Percentiles rank a stretch among this genome's conserved stretches.
Evolutionary conservation across 2,888 invertebrate genomes (phyloP).

Genomic region (Pristionchus arcanus): DNA sequence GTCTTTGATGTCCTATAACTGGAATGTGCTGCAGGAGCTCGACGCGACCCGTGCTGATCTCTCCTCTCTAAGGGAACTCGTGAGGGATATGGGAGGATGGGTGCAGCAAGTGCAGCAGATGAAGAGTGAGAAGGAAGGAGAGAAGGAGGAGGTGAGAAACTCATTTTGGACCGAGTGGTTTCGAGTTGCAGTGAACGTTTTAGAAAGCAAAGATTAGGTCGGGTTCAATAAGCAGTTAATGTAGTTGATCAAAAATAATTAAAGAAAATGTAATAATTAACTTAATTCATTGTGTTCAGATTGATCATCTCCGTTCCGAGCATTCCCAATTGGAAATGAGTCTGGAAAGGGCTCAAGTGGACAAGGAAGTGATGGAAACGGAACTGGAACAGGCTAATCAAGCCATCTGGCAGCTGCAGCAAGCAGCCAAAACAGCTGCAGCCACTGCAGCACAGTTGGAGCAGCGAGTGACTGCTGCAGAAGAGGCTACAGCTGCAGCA

Average conservation of each 20-base stretch:
- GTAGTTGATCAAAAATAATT: too few relatives aligned
- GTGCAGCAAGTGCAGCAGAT: slow-evolving; percentile 29
- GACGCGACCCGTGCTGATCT: slow-evolving; percentile 6
- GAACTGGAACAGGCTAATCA: slow-evolving; percentile 43
- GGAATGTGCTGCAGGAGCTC: background rate
- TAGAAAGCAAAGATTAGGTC: background rate
- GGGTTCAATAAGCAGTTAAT: background rate
- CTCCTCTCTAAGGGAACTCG: slow-evolving; percentile 3
- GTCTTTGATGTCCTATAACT: background rate
- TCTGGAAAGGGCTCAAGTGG: slow-evolving; percentile 29
- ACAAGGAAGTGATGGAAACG: slow-evolving; percentile 44
- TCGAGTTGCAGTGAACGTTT: background rate
- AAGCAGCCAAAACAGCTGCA: slow-evolving; percentile 20
- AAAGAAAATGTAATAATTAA: too few relatives aligned
- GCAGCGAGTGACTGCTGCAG: background rate
- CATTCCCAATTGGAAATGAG: slow-evolving; percentile 2
- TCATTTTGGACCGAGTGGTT: background rate
- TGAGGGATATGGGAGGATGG: slow-evolving; percentile 46
- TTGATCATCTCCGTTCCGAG: background rate
- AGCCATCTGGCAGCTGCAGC: slow-evolving; percentile 48
- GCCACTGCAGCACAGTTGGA: slow-evolving; percentile 3
- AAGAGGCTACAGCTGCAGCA: slow-evolving; percentile 17
- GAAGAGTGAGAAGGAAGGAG: background rate
- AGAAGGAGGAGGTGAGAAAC: background rate
- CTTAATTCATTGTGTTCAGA: background rate